These are phyloP conservation scores for Burhinus bistriatus DNA, from an alignment of 2,113 vertebrate species.

Conservation along the genomic window DNA sequence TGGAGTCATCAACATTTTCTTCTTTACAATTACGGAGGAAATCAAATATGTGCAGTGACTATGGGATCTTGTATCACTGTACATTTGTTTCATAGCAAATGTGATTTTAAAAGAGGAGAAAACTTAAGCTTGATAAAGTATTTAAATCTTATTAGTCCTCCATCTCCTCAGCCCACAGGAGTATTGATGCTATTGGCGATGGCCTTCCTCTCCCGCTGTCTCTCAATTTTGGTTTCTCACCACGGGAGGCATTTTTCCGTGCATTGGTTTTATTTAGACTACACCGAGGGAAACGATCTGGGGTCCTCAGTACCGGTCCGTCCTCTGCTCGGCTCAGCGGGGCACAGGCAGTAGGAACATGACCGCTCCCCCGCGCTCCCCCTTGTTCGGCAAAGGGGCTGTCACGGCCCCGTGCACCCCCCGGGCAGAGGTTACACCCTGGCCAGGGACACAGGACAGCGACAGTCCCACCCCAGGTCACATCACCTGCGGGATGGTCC, in stretches of 20 bases:
- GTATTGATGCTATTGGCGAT: neutral
- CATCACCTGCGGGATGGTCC: neutral
- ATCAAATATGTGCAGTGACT: conserved; percentile 11
- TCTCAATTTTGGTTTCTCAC: neutral
- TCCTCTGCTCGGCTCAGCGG: neutral
- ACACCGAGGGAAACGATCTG: neutral
- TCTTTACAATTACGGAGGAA: neutral
- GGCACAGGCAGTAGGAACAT: neutral
- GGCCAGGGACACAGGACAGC: neutral
- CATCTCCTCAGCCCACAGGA: neutral
- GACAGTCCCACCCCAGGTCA: neutral
- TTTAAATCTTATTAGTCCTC: conserved; percentile 42
- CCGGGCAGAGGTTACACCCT: neutral
- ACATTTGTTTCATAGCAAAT: neutral
- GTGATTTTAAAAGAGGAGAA: conserved; percentile 8
- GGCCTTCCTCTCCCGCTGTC: neutral
- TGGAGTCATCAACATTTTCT: conserved; percentile 40
- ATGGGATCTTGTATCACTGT: neutral
- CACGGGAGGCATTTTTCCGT: neutral
- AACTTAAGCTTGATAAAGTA: neutral
- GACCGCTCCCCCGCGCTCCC: neutral
- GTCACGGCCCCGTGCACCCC: fast-evolving
- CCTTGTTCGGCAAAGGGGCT: neutral
- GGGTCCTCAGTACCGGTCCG: fast-evolving
- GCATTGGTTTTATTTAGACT: neutral